Evolutionary conservation across 2,888 invertebrate species (phyloP), one percentile per base, ranked within the genome.

Genomic region (Chrysolina oricalcia): DNA sequence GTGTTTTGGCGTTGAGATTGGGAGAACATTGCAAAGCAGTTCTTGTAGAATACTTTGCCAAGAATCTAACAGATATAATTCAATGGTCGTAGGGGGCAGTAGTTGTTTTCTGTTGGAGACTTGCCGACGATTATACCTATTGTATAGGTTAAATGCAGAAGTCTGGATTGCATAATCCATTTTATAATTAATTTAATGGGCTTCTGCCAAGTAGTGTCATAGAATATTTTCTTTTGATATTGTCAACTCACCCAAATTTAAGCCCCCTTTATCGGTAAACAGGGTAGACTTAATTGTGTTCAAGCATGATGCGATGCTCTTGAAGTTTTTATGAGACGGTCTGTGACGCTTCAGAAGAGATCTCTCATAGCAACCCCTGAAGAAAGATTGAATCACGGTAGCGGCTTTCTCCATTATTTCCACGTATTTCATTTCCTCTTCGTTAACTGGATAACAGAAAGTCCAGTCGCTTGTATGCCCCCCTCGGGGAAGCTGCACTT

Each of bases 351-450:
- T 77, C 72, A 81, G 75, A 21, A 86, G 50, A 68, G 80, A 80
- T 75, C 83, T 77, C 5, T 85, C 80, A 72, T 82, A 85, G 15
- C 84, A 70, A 62, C 81, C 82, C 78, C 82, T 84, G 68, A 87
- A 87, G 67, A 83, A 83, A 0, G 87, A 80, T 73, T 88, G 87
- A 9, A 88, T 81, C 75, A 74, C 83, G 9, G 83, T 78, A 17
- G 86, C 84, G 0, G 85, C 82, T n/a, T 77, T 73, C 75, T 87
- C 80, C 78, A 80, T 77, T 19, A 74, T 63, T 70, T 85, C 83
- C 0, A 81, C 72, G 59, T 80, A 79, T 5, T 80, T 77, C 27
- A 83, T 76, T 48, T 86, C 84, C 15, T 82, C 80, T 0, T 73
- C 70, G 0, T 67, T 69, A n/a, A 75, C 27, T 10, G 43, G 68